These are phyloP conservation scores for Pangasius larnaudii DNA, from an alignment of 2,797 vertebrate species.

Conservation along the genomic window DNA sequence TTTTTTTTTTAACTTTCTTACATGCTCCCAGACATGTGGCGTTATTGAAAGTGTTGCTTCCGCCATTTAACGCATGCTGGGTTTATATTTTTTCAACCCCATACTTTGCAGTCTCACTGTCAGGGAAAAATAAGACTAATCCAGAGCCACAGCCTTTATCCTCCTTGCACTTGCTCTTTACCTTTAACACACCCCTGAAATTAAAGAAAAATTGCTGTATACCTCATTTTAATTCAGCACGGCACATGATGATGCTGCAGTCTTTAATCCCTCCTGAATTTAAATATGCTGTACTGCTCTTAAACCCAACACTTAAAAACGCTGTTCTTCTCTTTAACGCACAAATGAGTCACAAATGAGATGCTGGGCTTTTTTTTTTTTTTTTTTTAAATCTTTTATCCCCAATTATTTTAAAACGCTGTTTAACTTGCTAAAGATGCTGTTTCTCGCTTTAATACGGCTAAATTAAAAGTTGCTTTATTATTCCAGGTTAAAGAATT, in stretches of 20 bases:
- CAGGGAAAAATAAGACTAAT: not conserved
- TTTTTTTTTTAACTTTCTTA: not conserved
- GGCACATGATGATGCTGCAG: conserved; percentile 15
- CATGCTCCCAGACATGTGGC: not conserved
- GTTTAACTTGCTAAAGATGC: not conserved
- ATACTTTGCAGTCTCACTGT: not conserved
- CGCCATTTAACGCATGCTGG: not conserved
- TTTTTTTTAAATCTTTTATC: not conserved
- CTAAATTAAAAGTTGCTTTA: not conserved
- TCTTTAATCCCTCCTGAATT: conserved; percentile 4
- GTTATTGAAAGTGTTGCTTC: not conserved
- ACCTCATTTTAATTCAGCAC: conserved; percentile 4
- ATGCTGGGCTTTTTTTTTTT: not conserved
- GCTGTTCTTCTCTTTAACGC: not conserved
- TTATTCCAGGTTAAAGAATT: not conserved
- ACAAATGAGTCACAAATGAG: conserved; percentile 5
- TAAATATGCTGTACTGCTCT: not conserved
- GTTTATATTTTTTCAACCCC: not conserved
- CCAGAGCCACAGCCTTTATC: not conserved
- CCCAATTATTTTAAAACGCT: conserved; percentile 4
- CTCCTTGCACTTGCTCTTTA: not conserved
- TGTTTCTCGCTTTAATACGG: not conserved
- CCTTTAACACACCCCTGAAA: not conserved
- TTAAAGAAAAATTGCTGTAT: not conserved
- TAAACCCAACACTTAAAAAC: not conserved